phyloP scores from a whole-genome alignment of 2,797 vertebrate genomes.

The Esox masquinongy region DNA sequence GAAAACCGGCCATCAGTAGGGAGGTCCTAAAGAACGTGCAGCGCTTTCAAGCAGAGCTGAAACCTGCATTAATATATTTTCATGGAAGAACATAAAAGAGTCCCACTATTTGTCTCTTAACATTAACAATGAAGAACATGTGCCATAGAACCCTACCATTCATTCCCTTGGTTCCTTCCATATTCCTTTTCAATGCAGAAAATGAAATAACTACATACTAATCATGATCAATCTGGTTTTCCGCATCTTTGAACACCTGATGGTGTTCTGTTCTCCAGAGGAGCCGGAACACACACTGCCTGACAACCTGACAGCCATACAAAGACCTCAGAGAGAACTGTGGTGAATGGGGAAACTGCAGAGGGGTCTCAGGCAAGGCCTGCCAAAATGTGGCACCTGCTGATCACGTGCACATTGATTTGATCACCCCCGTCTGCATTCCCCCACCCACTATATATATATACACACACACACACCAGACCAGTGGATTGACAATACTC shows the following conservation, averaged over 20 bases:
- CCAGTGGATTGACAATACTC: slow-evolving; percentile 43
- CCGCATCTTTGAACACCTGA: slow-evolving; percentile 30
- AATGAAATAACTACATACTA: slow-evolving; percentile 15
- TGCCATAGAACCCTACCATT: slow-evolving; percentile 9
- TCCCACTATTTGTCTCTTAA: slow-evolving; percentile 7
- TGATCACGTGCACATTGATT: slow-evolving; percentile 53
- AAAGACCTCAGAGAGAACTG: slow-evolving; percentile 19
- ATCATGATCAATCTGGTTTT: slow-evolving; percentile 23
- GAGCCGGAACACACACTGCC: slow-evolving; percentile 10
- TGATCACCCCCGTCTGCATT: slow-evolving; percentile 14
- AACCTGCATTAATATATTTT: slow-evolving; percentile 31
- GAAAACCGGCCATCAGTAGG: slow-evolving; percentile 53
- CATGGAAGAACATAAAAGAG: slow-evolving; percentile 12
- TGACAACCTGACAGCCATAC: slow-evolving; percentile 32
- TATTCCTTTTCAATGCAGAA: slow-evolving; percentile 9
- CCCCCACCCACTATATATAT: slow-evolving; percentile 5
- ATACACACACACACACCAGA: neutral
- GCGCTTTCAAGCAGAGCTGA: slow-evolving; percentile 21
- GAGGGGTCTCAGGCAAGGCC: slow-evolving; percentile 6
- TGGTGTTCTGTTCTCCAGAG: slow-evolving; percentile 7
- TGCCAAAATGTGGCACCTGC: slow-evolving; percentile 53
- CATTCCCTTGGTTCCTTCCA: slow-evolving; percentile 7
- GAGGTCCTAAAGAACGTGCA: slow-evolving; percentile 17
- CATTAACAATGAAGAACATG: slow-evolving; percentile 20
- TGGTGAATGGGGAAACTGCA: slow-evolving; percentile 8